A percentile compares a stretch with the other conserved stretches of the same genome.
Evolutionary conservation across 1,140 invertebrate genomes (phyloP).

Genomic region (Belonocnema kinseyi): DNA sequence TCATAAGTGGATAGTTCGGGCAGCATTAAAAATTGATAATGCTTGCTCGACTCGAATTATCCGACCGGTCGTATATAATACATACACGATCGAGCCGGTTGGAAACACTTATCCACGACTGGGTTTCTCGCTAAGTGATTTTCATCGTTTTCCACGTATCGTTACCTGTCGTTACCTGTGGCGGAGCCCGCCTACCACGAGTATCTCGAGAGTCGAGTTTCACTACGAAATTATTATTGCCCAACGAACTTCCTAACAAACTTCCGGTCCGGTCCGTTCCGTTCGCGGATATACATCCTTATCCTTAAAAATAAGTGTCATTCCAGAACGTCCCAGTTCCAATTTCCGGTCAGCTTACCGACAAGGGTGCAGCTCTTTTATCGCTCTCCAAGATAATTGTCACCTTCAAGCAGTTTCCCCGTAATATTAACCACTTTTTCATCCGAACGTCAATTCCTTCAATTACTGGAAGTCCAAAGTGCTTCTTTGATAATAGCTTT

Average conservation of each 20-base stretch:
- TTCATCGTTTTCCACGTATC: conserved; percentile 51
- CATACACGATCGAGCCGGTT: conserved; percentile 18
- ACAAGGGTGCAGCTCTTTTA: too few relatives aligned
- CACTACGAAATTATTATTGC: conserved; percentile 34
- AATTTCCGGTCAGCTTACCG: not conserved
- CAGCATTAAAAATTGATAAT: conserved; percentile 10
- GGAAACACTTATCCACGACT: conserved; percentile 48
- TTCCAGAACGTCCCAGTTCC: not conserved
- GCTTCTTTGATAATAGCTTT: too few relatives aligned
- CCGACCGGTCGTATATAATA: not conserved
- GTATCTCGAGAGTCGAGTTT: conserved; percentile 4
- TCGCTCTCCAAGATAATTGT: too few relatives aligned
- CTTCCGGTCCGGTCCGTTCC: not conserved
- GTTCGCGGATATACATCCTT: not conserved
- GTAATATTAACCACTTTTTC: not conserved
- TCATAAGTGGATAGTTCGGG: not conserved
- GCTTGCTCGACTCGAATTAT: not conserved
- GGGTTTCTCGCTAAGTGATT: conserved; percentile 49
- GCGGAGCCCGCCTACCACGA: conserved; percentile 35
- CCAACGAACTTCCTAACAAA: conserved; percentile 41
- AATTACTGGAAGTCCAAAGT: too few relatives aligned
- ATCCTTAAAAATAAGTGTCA: not conserved
- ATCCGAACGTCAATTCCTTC: too few relatives aligned
- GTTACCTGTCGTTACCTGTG: conserved; percentile 39
- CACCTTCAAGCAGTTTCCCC: not conserved